Evolutionary conservation across 2,888 invertebrate genomes (phyloP).

Genomic region (Bedellia somnulentella): DNA sequence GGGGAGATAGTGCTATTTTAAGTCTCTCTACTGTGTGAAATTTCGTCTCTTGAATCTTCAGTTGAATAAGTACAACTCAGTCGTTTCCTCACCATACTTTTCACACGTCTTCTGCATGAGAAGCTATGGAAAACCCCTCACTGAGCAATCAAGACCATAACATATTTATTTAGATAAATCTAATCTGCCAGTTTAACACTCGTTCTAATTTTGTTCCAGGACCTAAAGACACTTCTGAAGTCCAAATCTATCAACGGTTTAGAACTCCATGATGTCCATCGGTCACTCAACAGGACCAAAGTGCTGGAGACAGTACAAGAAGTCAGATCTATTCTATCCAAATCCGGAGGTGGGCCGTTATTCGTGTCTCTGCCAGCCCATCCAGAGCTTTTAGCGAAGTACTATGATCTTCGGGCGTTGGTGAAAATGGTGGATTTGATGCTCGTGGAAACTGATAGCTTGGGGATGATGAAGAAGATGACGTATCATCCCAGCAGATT

Average conservation of each 20-base stretch:
- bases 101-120: too few species aligned
- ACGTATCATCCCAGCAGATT: constrained; percentile 76
- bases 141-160: too few species aligned
- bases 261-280: constrained; percentile 58
- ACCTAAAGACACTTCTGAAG: constrained; percentile 53
- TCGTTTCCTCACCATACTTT: too few species aligned
- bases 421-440: constrained; percentile 68
- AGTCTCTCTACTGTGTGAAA: too few species aligned
- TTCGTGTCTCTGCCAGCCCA: constrained; percentile 66
- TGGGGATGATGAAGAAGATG: constrained; percentile 66
- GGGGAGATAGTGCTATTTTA: too few species aligned
- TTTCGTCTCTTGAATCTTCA: too few species aligned
- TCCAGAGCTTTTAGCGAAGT: constrained; percentile 69
- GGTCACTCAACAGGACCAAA: constrained; percentile 48
- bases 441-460: constrained; percentile 68
- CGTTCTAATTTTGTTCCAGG: constrained; percentile 30
- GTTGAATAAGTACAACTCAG: too few species aligned
- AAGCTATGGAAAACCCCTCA: too few species aligned
- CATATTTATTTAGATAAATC: too few species aligned
- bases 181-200: too few species aligned
- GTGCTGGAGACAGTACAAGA: constrained; percentile 45
- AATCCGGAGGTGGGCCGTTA: constrained; percentile 51
- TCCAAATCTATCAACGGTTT: constrained; percentile 60
- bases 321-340: constrained; percentile 41
- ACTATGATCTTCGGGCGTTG: constrained; percentile 67